Evolutionary conservation across 2,113 vertebrate genomes (phyloP).

Genomic region (Notechis scutatus): DNA sequence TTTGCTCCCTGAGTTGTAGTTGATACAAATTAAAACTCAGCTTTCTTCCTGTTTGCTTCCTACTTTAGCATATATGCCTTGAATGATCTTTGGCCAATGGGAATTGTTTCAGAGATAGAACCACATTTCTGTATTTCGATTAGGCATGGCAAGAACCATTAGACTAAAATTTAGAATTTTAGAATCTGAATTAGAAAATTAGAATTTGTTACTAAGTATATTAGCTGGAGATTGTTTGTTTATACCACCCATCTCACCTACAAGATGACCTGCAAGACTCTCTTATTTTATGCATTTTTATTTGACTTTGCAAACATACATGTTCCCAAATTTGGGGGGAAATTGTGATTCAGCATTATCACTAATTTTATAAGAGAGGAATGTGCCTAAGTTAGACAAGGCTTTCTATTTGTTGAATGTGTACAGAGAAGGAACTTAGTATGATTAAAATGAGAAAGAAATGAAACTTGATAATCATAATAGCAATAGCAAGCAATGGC

Average conservation of each 20-base stretch:
- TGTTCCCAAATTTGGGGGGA: neutral
- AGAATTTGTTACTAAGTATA: neutral
- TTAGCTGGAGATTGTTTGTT: neutral
- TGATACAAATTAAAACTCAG: neutral
- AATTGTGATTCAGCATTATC: neutral
- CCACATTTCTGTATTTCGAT: constrained; percentile 39
- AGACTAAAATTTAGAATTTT: neutral
- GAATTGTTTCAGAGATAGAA: constrained; percentile 20
- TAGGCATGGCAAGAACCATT: constrained; percentile 7
- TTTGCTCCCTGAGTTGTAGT: neutral
- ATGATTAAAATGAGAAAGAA: neutral
- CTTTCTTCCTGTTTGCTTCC: neutral
- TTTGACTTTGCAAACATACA: neutral
- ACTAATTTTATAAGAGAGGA: neutral
- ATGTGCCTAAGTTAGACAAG: neutral
- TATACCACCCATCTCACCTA: neutral
- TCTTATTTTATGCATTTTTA: neutral
- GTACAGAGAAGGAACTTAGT: neutral
- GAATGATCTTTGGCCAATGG: constrained; percentile 31
- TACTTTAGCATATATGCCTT: neutral
- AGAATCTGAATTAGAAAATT: neutral
- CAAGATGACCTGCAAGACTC: neutral
- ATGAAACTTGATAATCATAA: neutral
- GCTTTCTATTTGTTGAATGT: neutral
- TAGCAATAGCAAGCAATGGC: no score